phyloP scores from a whole-genome alignment of 2,888 invertebrate species.

The Leptinotarsa haldemani region DNA sequence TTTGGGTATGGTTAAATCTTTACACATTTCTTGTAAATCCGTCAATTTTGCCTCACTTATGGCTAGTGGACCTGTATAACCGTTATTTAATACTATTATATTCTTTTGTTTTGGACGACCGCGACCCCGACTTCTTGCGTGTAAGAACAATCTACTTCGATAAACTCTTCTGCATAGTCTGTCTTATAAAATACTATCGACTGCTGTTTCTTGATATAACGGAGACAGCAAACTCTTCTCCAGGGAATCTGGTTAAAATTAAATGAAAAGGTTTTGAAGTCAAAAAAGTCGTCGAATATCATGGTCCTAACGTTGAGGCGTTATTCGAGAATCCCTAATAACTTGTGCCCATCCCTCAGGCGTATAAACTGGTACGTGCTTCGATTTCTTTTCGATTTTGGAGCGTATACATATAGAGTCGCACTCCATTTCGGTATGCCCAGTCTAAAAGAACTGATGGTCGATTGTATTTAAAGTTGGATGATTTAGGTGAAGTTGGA shows the following conservation, averaged over 20 bases:
- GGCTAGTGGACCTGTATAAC: no score
- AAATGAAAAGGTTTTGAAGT: background rate
- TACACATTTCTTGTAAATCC: no score
- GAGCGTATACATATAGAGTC: no score
- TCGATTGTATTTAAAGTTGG: slow-evolving; percentile 36
- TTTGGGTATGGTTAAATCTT: no score
- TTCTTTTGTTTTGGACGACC: no score
- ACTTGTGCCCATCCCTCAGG: background rate
- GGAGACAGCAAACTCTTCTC: background rate
- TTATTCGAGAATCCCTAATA: background rate
- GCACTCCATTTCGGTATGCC: slow-evolving; percentile 22
- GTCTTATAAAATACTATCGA: no score
- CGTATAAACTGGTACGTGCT: slow-evolving; percentile 29
- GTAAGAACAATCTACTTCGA: background rate
- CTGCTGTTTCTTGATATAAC: no score
- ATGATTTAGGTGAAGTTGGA: slow-evolving; percentile 33
- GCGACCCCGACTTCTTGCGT: background rate
- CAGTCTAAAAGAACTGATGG: slow-evolving; percentile 36
- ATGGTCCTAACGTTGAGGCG: background rate
- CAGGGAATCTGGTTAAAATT: background rate
- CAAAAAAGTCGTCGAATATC: background rate
- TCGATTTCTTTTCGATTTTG: slow-evolving; percentile 28
- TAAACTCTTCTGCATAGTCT: background rate
- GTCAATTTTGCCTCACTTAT: no score
- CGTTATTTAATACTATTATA: no score